Conservation (phyloP, 2,888 invertebrate genomes). For the Druceiella hillmani region DNA sequence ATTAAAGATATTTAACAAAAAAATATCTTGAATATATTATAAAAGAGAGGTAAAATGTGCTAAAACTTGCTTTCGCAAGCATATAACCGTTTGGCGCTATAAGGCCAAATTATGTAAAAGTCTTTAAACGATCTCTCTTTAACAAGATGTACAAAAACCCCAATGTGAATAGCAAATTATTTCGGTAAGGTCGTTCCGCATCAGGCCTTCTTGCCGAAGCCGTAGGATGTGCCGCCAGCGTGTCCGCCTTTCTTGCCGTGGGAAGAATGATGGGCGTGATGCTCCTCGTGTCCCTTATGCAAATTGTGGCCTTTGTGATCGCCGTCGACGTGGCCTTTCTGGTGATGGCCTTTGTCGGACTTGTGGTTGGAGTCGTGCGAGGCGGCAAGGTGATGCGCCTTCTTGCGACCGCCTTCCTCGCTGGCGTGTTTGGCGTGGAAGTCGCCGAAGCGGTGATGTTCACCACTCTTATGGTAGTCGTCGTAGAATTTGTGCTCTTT, state of each 20-base stretch:
- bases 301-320: slow-evolving; percentile 60
- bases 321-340: slow-evolving; percentile 60
- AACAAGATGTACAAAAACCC: no score
- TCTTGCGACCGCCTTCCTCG: slow-evolving; percentile 60
- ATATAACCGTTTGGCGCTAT: no score
- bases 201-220: slow-evolving; percentile 39
- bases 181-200: slow-evolving; percentile 1
- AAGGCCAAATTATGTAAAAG: no score
- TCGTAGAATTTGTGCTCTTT: slow-evolving; percentile 76
- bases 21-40: no score
- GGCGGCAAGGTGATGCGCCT: slow-evolving; percentile 58
- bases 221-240: slow-evolving; percentile 49
- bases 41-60: no score
- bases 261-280: slow-evolving; percentile 53
- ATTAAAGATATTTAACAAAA: no score
- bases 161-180: no score
- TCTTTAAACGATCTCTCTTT: no score
- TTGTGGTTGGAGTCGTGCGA: slow-evolving; percentile 56
- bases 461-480: slow-evolving; percentile 65
- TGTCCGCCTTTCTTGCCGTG: slow-evolving; percentile 58
- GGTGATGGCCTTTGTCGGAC: slow-evolving; percentile 59
- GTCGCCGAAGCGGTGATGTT: slow-evolving; percentile 63
- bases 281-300: slow-evolving; percentile 57
- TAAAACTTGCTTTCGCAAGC: no score
- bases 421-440: slow-evolving; percentile 60